These are phyloP conservation scores for Drosophila pectinifera DNA, from an alignment of 1,140 invertebrate genomes.

Conservation along the genomic window DNA sequence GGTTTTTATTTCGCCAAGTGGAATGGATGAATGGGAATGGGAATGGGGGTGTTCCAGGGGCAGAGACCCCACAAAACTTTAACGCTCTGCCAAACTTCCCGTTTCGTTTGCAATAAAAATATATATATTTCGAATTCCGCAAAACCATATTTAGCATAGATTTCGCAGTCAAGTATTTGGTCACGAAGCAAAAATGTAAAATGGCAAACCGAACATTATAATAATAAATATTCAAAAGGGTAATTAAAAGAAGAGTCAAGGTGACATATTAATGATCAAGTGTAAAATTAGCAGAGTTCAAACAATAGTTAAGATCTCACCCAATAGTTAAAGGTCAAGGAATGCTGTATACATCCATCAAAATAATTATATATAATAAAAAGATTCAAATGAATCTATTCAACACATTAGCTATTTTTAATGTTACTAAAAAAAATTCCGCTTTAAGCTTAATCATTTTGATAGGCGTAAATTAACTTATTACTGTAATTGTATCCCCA, in stretches of 20 bases:
- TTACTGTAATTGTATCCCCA: conserved; percentile 15
- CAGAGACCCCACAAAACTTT: conserved; percentile 36
- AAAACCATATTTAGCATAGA: conserved; percentile 28
- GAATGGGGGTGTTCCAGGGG: background rate
- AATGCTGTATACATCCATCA: background rate
- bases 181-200: conserved; percentile 28
- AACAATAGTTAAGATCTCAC: background rate
- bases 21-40: background rate
- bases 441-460: conserved; percentile 16
- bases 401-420: background rate
- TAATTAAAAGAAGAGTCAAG: conserved; percentile 32
- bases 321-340: background rate
- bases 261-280: conserved; percentile 9
- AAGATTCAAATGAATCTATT: background rate
- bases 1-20: conserved; percentile 12
- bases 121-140: conserved; percentile 13
- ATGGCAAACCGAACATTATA: background rate
- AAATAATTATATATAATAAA: background rate
- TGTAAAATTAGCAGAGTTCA: background rate
- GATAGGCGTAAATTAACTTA: conserved; percentile 35
- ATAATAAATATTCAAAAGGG: conserved; percentile 9
- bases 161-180: conserved; percentile 37
- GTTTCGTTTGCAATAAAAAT: conserved; percentile 38
- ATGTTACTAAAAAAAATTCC: conserved; percentile 2
- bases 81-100: conserved; percentile 48